phyloP scores from a whole-genome alignment of 2,888 invertebrate species.

The Dichetophora obliterata region DNA sequence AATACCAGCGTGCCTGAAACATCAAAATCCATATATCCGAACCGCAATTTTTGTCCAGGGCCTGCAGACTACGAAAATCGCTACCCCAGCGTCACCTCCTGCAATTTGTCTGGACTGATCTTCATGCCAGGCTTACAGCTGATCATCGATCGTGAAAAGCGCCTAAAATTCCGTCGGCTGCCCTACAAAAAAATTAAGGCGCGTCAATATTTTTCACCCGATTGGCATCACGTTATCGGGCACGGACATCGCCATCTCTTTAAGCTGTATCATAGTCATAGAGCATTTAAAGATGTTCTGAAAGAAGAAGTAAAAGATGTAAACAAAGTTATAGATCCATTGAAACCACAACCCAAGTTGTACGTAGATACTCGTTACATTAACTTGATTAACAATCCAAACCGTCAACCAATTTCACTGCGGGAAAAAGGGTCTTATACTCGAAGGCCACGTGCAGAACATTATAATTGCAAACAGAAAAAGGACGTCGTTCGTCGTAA shows the following conservation, averaged over 20 bases:
- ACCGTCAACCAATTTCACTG: constrained; percentile 46
- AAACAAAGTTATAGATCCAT: constrained; percentile 37
- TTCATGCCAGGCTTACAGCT: constrained; percentile 53
- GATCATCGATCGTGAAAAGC: constrained; percentile 59
- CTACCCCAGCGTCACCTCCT: constrained; percentile 52
- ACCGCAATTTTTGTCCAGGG: constrained; percentile 54
- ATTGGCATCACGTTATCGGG: constrained; percentile 61
- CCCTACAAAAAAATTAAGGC: constrained; percentile 52
- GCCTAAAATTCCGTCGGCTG: constrained; percentile 58
- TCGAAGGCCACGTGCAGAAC: constrained; percentile 40
- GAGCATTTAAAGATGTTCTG: no score
- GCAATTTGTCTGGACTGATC: constrained; percentile 47
- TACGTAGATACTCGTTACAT: constrained; percentile 61
- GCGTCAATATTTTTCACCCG: constrained; percentile 48
- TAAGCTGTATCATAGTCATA: constrained; percentile 13
- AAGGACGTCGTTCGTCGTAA: constrained; percentile 58
- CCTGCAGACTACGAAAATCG: constrained; percentile 62
- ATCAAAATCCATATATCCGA: constrained; percentile 35
- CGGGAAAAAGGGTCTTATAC: constrained; percentile 42
- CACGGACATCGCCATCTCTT: constrained; percentile 58
- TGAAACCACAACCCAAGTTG: constrained; percentile 50
- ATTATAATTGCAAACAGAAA: constrained; percentile 57
- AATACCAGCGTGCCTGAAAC: constrained; percentile 56
- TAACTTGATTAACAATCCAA: constrained; percentile 58
- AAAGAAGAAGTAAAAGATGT: constrained; percentile 7